Conservation (phyloP, 2,888 invertebrate species). For the Heliothis peltigera region DNA sequence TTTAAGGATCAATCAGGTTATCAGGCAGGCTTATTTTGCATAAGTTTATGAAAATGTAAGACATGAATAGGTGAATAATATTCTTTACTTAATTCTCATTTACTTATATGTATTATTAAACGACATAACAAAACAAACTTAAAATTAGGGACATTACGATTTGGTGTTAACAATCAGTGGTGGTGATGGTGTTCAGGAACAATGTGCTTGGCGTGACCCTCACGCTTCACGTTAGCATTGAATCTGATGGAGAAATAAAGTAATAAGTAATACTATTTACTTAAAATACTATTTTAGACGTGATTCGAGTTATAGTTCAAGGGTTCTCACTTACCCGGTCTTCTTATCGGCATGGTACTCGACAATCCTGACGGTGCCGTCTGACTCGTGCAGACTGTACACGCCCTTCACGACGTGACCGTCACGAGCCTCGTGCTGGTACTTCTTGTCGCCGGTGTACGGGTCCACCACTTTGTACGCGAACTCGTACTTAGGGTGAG, state of each 20-base stretch:
- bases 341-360: conserved; percentile 79
- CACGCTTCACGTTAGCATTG: conserved; percentile 71
- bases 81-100: conserved; percentile 1
- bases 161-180: conserved; percentile 25
- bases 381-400: too few relatives aligned
- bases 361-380: too few relatives aligned
- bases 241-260: conserved; percentile 53
- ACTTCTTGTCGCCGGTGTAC: too few relatives aligned
- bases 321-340: conserved; percentile 57
- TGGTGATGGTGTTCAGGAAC: conserved; percentile 61
- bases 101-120: conserved; percentile 8
- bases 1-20: too few relatives aligned
- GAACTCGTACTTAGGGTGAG: conserved; percentile 67
- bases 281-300: too few relatives aligned
- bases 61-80: background rate
- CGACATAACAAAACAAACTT: conserved; percentile 27
- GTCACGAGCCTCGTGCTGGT: too few relatives aligned
- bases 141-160: conserved; percentile 10
- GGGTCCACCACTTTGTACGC: too few relatives aligned
- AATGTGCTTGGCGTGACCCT: conserved; percentile 63
- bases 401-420: too few relatives aligned
- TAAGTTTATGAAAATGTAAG: too few relatives aligned
- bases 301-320: background rate
- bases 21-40: too few relatives aligned
- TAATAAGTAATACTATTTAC: background rate